Evolutionary conservation across 2,113 vertebrate genomes (phyloP).

Genomic region (Bombycilla garrulus): DNA sequence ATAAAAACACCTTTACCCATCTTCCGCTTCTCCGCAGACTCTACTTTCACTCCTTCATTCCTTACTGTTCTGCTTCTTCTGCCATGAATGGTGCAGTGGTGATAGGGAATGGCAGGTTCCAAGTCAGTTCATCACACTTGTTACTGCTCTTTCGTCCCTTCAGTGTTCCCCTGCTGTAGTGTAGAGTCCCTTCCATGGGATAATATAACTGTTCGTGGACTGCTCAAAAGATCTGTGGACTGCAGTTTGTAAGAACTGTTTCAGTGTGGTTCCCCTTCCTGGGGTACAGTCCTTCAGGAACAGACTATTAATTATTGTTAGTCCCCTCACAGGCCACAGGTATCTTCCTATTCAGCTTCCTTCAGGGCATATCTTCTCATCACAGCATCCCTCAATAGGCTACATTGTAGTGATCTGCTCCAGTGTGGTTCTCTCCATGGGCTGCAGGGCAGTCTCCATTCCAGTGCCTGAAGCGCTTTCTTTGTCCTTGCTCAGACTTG

Average conservation of each 20-base stretch:
- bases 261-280: neutral
- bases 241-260: neutral
- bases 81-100: neutral
- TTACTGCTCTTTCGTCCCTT: neutral
- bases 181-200: neutral
- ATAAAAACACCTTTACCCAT: neutral
- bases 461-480: neutral
- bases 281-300: neutral
- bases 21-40: neutral
- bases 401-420: neutral
- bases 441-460: neutral
- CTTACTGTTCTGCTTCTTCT: neutral
- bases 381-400: rapidly evolving
- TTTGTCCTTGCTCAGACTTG: rapidly evolving
- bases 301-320: neutral
- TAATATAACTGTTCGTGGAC: neutral
- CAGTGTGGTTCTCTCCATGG: rapidly evolving
- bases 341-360: neutral
- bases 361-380: neutral
- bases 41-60: neutral
- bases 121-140: neutral
- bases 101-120: neutral
- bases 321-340: neutral
- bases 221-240: neutral
- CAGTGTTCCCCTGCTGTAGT: rapidly evolving